Evolutionary conservation across 1,140 invertebrate species (phyloP), one percentile per base, ranked within the genome.

Genomic region (Penaeus indicus): DNA sequence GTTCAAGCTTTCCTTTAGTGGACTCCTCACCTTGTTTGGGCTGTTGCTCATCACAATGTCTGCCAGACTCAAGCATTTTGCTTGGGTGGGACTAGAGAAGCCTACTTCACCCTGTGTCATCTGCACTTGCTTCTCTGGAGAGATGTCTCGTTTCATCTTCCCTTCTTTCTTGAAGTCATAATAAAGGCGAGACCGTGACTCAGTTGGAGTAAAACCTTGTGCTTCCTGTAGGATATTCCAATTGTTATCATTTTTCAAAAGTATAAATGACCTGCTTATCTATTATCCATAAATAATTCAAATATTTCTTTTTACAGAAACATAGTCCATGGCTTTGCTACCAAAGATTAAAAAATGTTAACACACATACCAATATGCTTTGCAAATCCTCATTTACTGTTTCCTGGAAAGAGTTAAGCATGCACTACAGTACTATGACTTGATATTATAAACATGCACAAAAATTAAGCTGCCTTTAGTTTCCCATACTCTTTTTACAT

Each of bases 161-260:
- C 67, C 63, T 19, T 88, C 86, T 64, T 69, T 80, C 63, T 88
- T 91, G 75, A 89, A 91, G 38, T 91, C 85, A 77, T 89, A 91
- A 47, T 85, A 84, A 61, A 91, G 90, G 38, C 82, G 83, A 22
- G 90, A 91, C 10, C 72, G 67, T 22, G 90, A 91, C 21, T 86
- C 83, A 85, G n/a, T 90, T 38, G 90, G 90, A 84, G 90, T 91
- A 62, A 87, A 91, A 21, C 90, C 90, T 78, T 91, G 90, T 3
- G 90, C 90, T 80, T 91, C 90, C 90, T 90, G 86, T 80, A 1
- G n/a, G 32, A 81, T 42, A 81, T 11, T 13, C 32, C 8, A 27
- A 13, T 27, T 38, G 32, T 32, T 32, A 1, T 32, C 0, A 1
- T 32, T 32, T 32, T 32, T 32, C 32, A 32, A 32, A 32, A 32